Conservation (phyloP, 2,113 vertebrate species). For the Zingel zingel region DNA sequence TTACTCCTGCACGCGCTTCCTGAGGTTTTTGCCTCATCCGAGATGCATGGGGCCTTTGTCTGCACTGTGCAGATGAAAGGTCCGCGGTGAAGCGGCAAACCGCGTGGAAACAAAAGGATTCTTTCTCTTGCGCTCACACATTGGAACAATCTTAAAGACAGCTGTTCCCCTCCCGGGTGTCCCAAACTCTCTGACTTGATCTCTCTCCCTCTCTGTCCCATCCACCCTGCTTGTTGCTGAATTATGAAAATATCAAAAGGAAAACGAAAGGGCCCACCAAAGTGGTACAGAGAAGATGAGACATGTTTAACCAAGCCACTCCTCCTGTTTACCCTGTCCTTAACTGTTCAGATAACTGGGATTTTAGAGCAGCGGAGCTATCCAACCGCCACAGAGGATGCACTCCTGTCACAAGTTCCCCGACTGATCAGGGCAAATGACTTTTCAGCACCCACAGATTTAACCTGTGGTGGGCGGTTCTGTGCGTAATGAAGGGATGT, state of each 20-base stretch:
- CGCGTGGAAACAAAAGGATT: slow-evolving; percentile 77
- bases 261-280: slow-evolving; percentile 49
- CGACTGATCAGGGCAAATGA: slow-evolving; percentile 49
- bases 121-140: slow-evolving; percentile 74
- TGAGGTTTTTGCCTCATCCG: slow-evolving; percentile 61
- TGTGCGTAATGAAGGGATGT: slow-evolving; percentile 53
- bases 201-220: slow-evolving; percentile 2
- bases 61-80: slow-evolving; percentile 67
- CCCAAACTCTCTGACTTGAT: slow-evolving; percentile 59
- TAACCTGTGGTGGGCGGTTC: slow-evolving; percentile 38
- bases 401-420: slow-evolving; percentile 57
- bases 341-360: slow-evolving; percentile 47
- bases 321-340: slow-evolving; percentile 33
- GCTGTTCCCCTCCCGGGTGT: slow-evolving; percentile 71
- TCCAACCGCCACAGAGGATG: slow-evolving; percentile 34
- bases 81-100: slow-evolving; percentile 66
- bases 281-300: slow-evolving; percentile 39
- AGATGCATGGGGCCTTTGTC: slow-evolving; percentile 72
- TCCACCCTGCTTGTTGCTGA: slow-evolving; percentile 43
- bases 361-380: slow-evolving; percentile 45
- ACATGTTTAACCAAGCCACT: slow-evolving; percentile 7
- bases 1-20: slow-evolving; percentile 58
- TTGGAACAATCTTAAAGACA: slow-evolving; percentile 78
- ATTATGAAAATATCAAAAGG: slow-evolving; percentile 68
- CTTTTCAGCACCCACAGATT: slow-evolving; percentile 61